These are phyloP conservation scores for Pristionchus mayeri DNA, from an alignment of 2,888 invertebrate species.

Conservation along the genomic window DNA sequence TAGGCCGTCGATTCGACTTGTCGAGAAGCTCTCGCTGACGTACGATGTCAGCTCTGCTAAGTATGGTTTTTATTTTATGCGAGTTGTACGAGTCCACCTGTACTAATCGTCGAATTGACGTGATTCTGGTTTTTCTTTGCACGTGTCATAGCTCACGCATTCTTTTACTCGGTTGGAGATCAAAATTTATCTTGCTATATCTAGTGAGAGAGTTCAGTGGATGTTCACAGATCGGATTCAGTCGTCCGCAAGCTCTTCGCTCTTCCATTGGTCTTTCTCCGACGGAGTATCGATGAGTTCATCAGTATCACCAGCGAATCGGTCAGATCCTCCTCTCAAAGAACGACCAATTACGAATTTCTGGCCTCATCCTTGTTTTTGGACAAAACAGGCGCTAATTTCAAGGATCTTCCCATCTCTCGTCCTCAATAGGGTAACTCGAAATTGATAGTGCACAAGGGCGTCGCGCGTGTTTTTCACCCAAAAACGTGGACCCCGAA, in stretches of 20 bases:
- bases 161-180: background rate
- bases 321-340: slow-evolving; percentile 5
- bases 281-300: slow-evolving; percentile 29
- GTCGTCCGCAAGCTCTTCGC: slow-evolving; percentile 46
- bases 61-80: slow-evolving; percentile 15
- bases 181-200: background rate
- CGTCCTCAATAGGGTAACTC: background rate
- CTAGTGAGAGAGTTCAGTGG: no score
- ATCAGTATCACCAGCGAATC: background rate
- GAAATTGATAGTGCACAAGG: background rate
- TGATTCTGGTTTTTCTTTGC: no score
- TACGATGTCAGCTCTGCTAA: slow-evolving; percentile 33
- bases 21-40: slow-evolving; percentile 39
- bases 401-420: background rate
- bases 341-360: background rate
- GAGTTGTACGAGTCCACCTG: no score
- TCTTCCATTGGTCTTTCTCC: slow-evolving; percentile 19
- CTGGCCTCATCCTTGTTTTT: background rate
- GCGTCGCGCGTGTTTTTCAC: background rate
- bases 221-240: slow-evolving; percentile 13
- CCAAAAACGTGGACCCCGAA: background rate
- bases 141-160: no score
- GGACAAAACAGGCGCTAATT: background rate
- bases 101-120: no score
- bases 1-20: background rate